A percentile compares a stretch with the other conserved stretches of the same genome.
Conservation (phyloP, 2,113 vertebrate genomes). For the Oreochromis spilurus region DNA sequence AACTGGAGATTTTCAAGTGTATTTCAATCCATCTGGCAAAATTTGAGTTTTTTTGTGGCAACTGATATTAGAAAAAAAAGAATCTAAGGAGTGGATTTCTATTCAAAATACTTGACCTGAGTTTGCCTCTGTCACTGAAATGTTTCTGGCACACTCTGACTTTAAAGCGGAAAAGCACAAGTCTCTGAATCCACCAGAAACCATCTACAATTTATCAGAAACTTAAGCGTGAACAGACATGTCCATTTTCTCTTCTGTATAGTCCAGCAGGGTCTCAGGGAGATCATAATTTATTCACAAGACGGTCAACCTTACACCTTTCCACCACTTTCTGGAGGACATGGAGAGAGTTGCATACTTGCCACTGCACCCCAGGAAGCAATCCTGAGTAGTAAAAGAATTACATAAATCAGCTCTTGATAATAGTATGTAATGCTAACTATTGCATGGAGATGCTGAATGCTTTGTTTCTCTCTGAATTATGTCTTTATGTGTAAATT, state of each 20-base stretch:
- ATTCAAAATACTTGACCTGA: not conserved
- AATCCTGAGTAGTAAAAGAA: slow-evolving; percentile 10
- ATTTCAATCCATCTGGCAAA: not conserved
- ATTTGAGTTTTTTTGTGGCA: not conserved
- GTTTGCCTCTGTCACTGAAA: not conserved
- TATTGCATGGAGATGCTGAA: slow-evolving; percentile 59
- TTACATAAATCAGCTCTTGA: not conserved
- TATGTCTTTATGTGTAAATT: slow-evolving; percentile 64
- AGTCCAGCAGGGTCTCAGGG: slow-evolving; percentile 47
- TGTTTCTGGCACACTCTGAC: not conserved
- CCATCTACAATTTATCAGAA: not conserved
- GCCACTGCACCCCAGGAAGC: slow-evolving; percentile 20
- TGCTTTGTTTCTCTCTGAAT: slow-evolving; percentile 16
- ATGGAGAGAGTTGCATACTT: slow-evolving; percentile 25
- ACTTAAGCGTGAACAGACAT: not conserved
- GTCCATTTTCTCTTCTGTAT: slow-evolving; percentile 18
- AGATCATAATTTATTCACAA: slow-evolving; percentile 53
- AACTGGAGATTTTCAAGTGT: not conserved
- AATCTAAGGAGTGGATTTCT: not conserved
- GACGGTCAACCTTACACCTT: slow-evolving; percentile 25
- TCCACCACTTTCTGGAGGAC: slow-evolving; percentile 34
- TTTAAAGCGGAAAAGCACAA: not conserved
- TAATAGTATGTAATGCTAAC: slow-evolving; percentile 31
- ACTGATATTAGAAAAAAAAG: not conserved
- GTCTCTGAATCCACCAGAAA: not conserved